phyloP scores from a whole-genome alignment of 2,113 vertebrate genomes.

The Melozone crissalis region DNA sequence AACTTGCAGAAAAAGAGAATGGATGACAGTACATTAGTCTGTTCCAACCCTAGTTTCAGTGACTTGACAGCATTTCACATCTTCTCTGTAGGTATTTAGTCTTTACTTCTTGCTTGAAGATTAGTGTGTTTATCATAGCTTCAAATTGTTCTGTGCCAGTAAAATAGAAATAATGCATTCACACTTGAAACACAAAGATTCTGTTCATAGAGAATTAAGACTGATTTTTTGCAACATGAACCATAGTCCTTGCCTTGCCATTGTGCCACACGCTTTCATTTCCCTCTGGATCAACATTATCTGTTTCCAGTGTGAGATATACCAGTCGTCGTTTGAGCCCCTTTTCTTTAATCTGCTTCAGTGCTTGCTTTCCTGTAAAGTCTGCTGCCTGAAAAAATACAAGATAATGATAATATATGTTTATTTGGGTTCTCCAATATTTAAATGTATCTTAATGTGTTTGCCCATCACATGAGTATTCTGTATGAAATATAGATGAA shows the following conservation, averaged over 20 bases:
- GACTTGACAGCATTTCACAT: background rate
- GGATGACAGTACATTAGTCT: background rate
- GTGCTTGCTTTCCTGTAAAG: constrained; percentile 91
- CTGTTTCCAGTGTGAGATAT: constrained; percentile 87
- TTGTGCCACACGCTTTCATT: constrained; percentile 94
- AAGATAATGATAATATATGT: constrained; percentile 60
- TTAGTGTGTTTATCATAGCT: background rate
- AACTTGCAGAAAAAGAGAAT: background rate
- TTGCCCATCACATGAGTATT: constrained; percentile 44
- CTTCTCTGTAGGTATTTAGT: background rate
- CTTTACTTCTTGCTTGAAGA: background rate
- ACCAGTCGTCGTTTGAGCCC: constrained; percentile 88
- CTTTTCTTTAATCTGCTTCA: constrained; percentile 88
- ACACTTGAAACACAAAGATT: background rate
- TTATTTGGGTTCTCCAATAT: background rate
- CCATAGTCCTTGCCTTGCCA: constrained; percentile 79
- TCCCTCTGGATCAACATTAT: constrained; percentile 92
- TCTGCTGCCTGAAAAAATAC: constrained; percentile 81
- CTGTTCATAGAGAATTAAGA: background rate
- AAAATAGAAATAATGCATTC: background rate
- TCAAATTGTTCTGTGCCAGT: background rate
- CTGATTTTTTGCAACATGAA: background rate
- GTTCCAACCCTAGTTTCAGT: background rate
- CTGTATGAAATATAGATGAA: constrained; percentile 54
- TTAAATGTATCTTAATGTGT: constrained; percentile 52